Base-by-base conservation (phyloP, 1,140 invertebrate genomes). In the Papilio helenus region DNA sequence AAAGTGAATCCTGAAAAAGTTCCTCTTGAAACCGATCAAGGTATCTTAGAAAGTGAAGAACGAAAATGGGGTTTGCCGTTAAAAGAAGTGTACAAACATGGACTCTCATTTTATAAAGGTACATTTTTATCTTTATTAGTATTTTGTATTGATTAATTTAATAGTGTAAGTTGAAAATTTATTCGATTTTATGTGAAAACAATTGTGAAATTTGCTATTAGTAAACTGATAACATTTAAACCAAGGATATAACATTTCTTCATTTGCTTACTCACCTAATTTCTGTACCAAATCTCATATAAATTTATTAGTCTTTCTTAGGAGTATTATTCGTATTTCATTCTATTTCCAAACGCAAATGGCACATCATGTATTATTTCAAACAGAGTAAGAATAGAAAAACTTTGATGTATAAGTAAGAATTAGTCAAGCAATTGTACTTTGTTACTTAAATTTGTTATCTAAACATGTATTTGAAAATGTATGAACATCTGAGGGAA, bases 91-190 rank as follows among this genome's bases (percentile, higher is more conserved):
- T 99, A 98, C 92, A 97, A 97, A 94, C 95, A 98, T 80, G 97
- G 97, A 26, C 92, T 98, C 34, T 96, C 95, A 87, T 99, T 98
- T 94, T 98, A 98, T 88, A 98, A 98, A 97, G 98, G 98, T 98
- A 95, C 90, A 88, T 79, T 79, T 82, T 72, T 80, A 79, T 74
- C 77, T 55, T 76, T 79, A 80, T 79, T 71, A 44, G 44, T 55
- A 29, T 68, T 68, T 29, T 68, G 1, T 12, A 29, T 7, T 29
- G 9, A 29, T 26, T 26, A 68, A 68, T 18, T 68, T 34, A 14
- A 5, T 5, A 14, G 16, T 65, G 4, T 65, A 12, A 16, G 12
- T 65, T 65, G 26, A 29, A 29, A 18, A 29, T 0, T 65, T 65
- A 26, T 65, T 10, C 1, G 23, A 65, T 65, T 65, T 65, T 61